Base-by-base conservation (phyloP, 2,888 invertebrate genomes). In the Ichneumoninae sp. region DNA sequence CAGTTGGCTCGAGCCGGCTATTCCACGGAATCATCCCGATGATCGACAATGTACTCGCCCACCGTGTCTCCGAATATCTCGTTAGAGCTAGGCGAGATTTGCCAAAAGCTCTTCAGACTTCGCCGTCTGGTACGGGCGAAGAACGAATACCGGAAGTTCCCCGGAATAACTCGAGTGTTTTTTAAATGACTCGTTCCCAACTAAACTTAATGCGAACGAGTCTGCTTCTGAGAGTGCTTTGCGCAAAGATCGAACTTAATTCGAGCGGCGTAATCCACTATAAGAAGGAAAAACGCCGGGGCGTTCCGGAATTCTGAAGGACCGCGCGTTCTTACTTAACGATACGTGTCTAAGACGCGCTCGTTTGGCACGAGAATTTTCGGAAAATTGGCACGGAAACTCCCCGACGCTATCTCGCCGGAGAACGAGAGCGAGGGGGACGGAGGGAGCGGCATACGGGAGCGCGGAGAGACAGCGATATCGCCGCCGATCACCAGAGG, bases 321-420 rank as follows among this genome's bases (percentile, higher is more conserved):
- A 87, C 87, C 83, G 85, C 22, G 89, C 89, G 88, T 89, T 88
- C 89, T 87, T 86, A 85, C 88, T 87, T 89, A 91, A 91, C 91
- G 90, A 90, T 88, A 90, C 91, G 89, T 87, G 86, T 86, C 88
- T 84, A 88, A 54, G 86, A 88, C 88, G 86, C 86, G 87, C 80
- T 70, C 86, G 82, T 87, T 91, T 91, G 91, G 90, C 91, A 91
- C 75, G 71, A 68, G 68, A 82, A 85, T 86, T 89, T 90, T 89
- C 86, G 86, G 87, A 89, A 89, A 87, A 91, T 60, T 91, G 91
- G 91, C 91, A 91, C 87, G 85, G 84, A 83, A 82, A 86, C 83
- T 82, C 75, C 83, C 50, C 80, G 70, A 81, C 75, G 71, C 65
- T 72, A 77, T 83, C 60, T 69, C 57, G 16, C 52, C 50, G 30